phyloP scores from a whole-genome alignment of 2,113 vertebrate genomes.

The Eidolon helvum region DNA sequence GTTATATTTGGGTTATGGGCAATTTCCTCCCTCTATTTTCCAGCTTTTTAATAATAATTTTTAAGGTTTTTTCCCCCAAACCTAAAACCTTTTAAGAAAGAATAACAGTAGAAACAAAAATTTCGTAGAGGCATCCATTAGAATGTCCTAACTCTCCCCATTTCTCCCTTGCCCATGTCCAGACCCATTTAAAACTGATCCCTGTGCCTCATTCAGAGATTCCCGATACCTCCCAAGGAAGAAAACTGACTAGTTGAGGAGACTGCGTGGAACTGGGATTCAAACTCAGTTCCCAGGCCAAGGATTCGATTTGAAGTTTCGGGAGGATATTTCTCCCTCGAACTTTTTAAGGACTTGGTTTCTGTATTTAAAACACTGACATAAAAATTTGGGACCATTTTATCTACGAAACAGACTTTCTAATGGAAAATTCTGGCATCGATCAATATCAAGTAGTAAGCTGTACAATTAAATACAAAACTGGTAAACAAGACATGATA shows the following conservation, averaged over 20 bases:
- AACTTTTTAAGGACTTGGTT: not conserved
- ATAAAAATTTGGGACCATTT: not conserved
- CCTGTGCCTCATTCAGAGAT: not conserved
- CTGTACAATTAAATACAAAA: not conserved
- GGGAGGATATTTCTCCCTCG: not conserved
- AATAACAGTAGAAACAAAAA: not conserved
- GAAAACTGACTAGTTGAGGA: not conserved
- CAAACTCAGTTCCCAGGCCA: fast-evolving
- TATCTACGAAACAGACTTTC: not conserved
- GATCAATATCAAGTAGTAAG: not conserved
- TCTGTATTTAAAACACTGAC: not conserved
- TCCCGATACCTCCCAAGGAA: too few species aligned
- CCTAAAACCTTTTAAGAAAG: not conserved
- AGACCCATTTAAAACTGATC: not conserved
- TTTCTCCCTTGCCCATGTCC: too few species aligned
- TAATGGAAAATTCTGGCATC: not conserved
- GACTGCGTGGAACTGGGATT: not conserved
- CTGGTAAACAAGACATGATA: not conserved
- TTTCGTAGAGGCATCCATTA: not conserved
- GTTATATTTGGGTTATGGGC: too few species aligned
- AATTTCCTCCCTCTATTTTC: not conserved
- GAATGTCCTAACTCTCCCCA: not conserved
- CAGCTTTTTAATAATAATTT: not conserved
- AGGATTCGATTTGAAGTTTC: not conserved
- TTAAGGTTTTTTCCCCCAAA: not conserved